Percentiles rank a stretch among this genome's conserved stretches.
Evolutionary conservation across 2,797 vertebrate genomes (phyloP).

Genomic region (Chaenodraco wilsoni): DNA sequence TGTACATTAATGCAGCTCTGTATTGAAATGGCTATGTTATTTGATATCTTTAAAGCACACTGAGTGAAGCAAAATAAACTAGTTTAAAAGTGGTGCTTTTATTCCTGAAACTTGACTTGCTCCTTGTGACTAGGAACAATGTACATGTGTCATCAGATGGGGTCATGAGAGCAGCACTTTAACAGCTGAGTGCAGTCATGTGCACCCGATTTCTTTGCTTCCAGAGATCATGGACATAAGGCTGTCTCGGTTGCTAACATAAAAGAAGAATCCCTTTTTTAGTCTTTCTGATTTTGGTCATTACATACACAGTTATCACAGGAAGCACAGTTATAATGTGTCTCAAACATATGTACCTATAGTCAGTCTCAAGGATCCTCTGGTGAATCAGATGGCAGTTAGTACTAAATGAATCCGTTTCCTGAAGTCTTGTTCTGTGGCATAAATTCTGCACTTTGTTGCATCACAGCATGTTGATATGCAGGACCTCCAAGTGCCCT

Average conservation of each 20-base stretch:
- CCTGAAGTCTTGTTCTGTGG: slow-evolving; percentile 43
- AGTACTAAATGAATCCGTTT: slow-evolving; percentile 18
- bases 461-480: slow-evolving; percentile 62
- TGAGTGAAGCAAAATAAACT: slow-evolving; percentile 75
- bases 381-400: slow-evolving; percentile 18
- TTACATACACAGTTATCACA: slow-evolving; percentile 3
- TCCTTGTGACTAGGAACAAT: slow-evolving; percentile 45
- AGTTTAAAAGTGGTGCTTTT: slow-evolving; percentile 81
- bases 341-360: slow-evolving; percentile 15
- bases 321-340: slow-evolving; percentile 21
- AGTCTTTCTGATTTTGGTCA: not conserved
- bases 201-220: slow-evolving; percentile 36
- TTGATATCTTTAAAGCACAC: slow-evolving; percentile 78
- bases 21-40: slow-evolving; percentile 75
- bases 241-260: slow-evolving; percentile 4
- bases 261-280: not conserved
- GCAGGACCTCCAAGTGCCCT: slow-evolving; percentile 38
- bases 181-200: slow-evolving; percentile 18
- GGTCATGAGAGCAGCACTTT: slow-evolving; percentile 31
- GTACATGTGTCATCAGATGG: slow-evolving; percentile 17
- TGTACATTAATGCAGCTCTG: slow-evolving; percentile 76
- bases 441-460: slow-evolving; percentile 53
- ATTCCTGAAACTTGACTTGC: slow-evolving; percentile 73
- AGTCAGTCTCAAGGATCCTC: slow-evolving; percentile 18
- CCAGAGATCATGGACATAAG: slow-evolving; percentile 33